A percentile compares a stretch with the other conserved stretches of the same genome.
Conservation (phyloP, 1,140 invertebrate species). For the Acyrthosiphon pisum region DNA sequence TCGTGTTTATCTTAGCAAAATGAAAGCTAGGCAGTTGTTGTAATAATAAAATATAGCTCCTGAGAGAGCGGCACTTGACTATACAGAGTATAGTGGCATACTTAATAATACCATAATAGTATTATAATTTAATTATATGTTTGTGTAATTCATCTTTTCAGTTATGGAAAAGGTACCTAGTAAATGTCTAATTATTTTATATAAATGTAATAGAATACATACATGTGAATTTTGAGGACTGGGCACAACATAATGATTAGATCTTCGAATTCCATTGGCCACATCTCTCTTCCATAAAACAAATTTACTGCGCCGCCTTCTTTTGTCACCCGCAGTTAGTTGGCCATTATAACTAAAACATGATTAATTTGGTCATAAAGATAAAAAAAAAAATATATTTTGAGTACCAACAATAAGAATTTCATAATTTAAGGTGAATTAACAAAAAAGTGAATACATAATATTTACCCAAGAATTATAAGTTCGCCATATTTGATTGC, state of each 20-base stretch:
- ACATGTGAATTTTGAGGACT: constrained; percentile 78
- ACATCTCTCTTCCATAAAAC: constrained; percentile 82
- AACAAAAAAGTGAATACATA: background rate
- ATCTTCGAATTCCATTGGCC: constrained; percentile 92
- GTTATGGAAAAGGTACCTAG: background rate
- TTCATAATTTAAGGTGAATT: background rate
- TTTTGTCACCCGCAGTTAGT: constrained; percentile 85
- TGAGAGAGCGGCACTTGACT: background rate
- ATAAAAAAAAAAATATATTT: background rate
- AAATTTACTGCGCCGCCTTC: constrained; percentile 92
- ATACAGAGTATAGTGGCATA: background rate
- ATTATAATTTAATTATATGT: background rate
- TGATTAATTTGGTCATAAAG: background rate
- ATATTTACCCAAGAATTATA: constrained; percentile 87
- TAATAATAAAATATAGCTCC: background rate
- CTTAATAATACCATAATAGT: background rate
- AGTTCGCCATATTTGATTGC: constrained; percentile 90
- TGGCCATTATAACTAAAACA: constrained; percentile 90
- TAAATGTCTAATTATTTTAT: background rate
- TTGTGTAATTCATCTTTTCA: background rate
- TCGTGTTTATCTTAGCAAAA: background rate
- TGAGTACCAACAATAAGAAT: background rate
- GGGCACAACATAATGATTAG: constrained; percentile 94
- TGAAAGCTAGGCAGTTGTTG: background rate
- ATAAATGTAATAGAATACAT: constrained; percentile 41